phyloP scores from a whole-genome alignment of 2,888 invertebrate species.

The Pseudococcus jackbeardsleyi region DNA sequence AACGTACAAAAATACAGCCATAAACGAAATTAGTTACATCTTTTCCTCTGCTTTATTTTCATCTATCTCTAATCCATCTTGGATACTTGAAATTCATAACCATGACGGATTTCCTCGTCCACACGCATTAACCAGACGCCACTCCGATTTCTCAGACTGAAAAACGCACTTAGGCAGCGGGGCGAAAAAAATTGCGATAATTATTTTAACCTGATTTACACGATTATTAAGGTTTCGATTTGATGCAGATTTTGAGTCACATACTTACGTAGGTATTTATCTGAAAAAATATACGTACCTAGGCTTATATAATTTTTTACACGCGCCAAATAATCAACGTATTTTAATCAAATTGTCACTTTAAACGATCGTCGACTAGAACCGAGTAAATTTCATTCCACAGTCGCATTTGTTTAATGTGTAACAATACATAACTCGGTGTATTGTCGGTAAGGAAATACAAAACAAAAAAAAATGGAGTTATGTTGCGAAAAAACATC shows the following conservation, averaged over 20 bases:
- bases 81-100: neutral
- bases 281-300: neutral
- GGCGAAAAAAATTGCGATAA: constrained; percentile 4
- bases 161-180: neutral
- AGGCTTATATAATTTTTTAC: neutral
- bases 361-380: constrained; percentile 5
- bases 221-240: neutral
- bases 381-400: constrained; percentile 1
- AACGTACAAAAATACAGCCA: neutral
- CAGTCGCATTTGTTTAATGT: constrained; percentile 6
- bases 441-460: neutral
- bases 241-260: constrained; percentile 5
- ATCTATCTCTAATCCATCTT: neutral
- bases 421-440: neutral
- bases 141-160: neutral
- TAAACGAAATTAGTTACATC: neutral
- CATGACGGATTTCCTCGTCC: constrained; percentile 15
- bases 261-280: neutral
- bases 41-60: neutral
- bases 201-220: neutral
- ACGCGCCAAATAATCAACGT: neutral
- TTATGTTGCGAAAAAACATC: neutral
- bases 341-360: constrained; percentile 23
- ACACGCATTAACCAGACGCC: neutral
- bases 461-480: neutral